Conservation (phyloP, 2,888 invertebrate genomes). For the Yponomeuta cagnagella region DNA sequence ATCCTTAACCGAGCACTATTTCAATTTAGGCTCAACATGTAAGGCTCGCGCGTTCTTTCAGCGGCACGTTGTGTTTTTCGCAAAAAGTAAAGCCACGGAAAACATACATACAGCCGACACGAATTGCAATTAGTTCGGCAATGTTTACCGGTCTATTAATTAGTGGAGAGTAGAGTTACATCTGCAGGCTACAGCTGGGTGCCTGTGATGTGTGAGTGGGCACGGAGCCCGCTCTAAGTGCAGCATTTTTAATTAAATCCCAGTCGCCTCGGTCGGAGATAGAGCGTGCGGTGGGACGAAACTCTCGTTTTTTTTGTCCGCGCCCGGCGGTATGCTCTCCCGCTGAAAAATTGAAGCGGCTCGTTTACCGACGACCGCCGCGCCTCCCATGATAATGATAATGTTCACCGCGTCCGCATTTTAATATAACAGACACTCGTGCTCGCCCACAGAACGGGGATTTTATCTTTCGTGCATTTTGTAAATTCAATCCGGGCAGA, state of each 20-base stretch:
- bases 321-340: conserved; percentile 26
- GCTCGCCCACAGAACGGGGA: not conserved
- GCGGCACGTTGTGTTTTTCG: not conserved
- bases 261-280: conserved; percentile 36
- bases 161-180: conserved; percentile 3
- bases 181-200: conserved; percentile 6
- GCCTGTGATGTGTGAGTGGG: conserved; percentile 18
- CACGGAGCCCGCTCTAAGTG: conserved; percentile 35
- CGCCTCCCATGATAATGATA: conserved; percentile 38
- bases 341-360: conserved; percentile 38
- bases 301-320: conserved; percentile 33
- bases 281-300: conserved; percentile 27
- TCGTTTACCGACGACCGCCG: conserved; percentile 33
- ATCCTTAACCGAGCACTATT: conserved; percentile 6
- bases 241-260: conserved; percentile 56
- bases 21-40: conserved; percentile 6
- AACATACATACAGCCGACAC: conserved; percentile 12
- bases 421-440: conserved; percentile 32
- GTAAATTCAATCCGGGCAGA: conserved; percentile 11
- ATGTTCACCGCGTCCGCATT: conserved; percentile 35
- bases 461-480: conserved; percentile 12
- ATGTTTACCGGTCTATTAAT: conserved; percentile 10
- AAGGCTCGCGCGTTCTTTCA: conserved; percentile 1
- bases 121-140: conserved; percentile 12
- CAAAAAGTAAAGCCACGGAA: not conserved